Percentiles rank a stretch among this genome's conserved stretches.
Conservation (phyloP, 2,113 vertebrate genomes). For the Microcebus tavaratra region DNA sequence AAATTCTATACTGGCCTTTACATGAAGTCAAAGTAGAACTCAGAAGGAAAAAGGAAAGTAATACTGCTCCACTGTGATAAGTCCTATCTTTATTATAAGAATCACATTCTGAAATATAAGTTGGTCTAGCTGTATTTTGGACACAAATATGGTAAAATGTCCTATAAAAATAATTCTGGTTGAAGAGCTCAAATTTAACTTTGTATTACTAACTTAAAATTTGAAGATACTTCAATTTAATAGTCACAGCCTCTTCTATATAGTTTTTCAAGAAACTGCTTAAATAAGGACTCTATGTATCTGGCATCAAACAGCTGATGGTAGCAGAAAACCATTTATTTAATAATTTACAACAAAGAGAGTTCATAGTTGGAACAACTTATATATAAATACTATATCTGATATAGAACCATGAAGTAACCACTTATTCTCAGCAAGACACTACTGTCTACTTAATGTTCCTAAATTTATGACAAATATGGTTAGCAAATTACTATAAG, state of each 20-base stretch:
- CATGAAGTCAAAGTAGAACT: slow-evolving; percentile 1
- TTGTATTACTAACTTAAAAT: not conserved
- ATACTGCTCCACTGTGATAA: not conserved
- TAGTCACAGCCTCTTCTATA: not conserved
- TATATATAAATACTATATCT: not conserved
- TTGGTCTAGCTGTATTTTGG: not conserved
- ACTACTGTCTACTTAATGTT: not conserved
- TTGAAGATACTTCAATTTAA: slow-evolving; percentile 3
- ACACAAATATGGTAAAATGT: slow-evolving; percentile 13
- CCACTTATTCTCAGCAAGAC: not conserved
- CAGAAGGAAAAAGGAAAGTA: slow-evolving; percentile 20
- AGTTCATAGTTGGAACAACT: not conserved
- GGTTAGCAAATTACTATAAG: not conserved
- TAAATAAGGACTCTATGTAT: not conserved
- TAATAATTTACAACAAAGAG: slow-evolving; percentile 10
- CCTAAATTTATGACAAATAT: not conserved
- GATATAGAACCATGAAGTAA: not conserved
- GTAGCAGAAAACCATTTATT: not conserved
- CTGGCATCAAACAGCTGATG: not conserved
- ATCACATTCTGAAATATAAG: slow-evolving; percentile 5
- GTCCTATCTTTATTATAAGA: not conserved
- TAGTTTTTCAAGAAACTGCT: not conserved
- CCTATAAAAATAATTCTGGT: slow-evolving; percentile 16
- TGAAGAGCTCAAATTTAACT: slow-evolving; percentile 17
- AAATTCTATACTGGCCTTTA: not conserved